A percentile compares a stretch with the other conserved stretches of the same genome.
Evolutionary conservation across 2,797 vertebrate species (phyloP).

Genomic region (Philypnodon macrostomus): DNA sequence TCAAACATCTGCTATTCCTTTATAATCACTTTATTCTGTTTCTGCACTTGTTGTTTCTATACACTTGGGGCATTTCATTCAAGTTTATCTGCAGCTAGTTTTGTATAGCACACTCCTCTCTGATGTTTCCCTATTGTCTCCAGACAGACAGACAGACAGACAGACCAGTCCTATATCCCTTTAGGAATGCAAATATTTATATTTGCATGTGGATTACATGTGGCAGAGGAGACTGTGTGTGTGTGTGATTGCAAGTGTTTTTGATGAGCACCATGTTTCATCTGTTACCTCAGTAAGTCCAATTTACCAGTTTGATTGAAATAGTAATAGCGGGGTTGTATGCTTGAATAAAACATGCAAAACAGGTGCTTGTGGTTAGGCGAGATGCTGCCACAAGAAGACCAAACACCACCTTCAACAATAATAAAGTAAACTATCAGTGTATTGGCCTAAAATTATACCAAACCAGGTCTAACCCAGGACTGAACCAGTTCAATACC

Average conservation of each 20-base stretch:
- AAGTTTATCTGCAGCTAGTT: background rate
- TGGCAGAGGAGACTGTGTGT: background rate
- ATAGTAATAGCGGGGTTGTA: background rate
- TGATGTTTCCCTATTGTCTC: background rate
- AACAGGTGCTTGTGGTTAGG: slow-evolving; percentile 18
- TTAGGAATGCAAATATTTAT: background rate
- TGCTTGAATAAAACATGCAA: slow-evolving; percentile 21
- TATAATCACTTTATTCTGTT: background rate
- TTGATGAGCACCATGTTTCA: background rate
- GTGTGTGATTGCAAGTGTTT: background rate
- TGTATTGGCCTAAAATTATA: no score
- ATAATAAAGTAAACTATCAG: no score
- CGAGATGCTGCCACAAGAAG: slow-evolving; percentile 20
- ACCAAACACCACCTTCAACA: no score
- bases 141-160: background rate
- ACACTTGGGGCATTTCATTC: background rate
- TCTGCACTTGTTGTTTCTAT: no score
- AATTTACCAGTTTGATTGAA: slow-evolving; percentile 18
- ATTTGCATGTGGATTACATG: background rate
- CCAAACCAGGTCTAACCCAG: no score
- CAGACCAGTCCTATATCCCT: background rate
- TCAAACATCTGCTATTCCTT: background rate
- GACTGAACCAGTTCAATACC: no score
- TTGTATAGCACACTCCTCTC: background rate
- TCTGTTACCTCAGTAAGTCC: slow-evolving; percentile 1